These are phyloP conservation scores for Nasonia vitripennis DNA, from an alignment of 1,140 invertebrate species.

Conservation along the genomic window DNA sequence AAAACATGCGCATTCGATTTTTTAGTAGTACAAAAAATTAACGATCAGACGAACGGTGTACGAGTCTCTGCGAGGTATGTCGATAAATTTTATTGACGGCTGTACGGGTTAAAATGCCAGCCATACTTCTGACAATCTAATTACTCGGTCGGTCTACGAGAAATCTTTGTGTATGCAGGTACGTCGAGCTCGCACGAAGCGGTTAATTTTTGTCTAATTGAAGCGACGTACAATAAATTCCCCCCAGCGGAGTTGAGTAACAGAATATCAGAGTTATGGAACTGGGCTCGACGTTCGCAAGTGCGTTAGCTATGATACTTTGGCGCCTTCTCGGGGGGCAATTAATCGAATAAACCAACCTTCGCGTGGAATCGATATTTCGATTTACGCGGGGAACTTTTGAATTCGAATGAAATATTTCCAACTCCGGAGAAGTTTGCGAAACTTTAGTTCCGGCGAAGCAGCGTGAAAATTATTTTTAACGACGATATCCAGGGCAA, in stretches of 20 bases:
- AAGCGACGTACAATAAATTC: not conserved
- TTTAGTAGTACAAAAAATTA: not conserved
- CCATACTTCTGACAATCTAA: too few species aligned
- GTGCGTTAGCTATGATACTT: not conserved
- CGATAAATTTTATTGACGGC: too few species aligned
- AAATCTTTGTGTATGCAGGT: too few species aligned
- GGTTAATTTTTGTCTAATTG: not conserved
- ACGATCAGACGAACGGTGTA: not conserved
- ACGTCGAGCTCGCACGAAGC: not conserved
- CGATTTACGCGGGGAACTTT: too few species aligned
- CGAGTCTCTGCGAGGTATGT: too few species aligned
- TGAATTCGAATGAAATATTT: too few species aligned
- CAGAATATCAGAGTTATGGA: not conserved
- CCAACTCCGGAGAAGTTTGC: too few species aligned
- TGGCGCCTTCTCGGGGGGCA: not conserved
- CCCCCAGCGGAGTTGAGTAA: not conserved
- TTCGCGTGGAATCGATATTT: not conserved
- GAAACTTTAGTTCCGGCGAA: too few species aligned
- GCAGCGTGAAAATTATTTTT: not conserved
- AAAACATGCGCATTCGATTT: not conserved
- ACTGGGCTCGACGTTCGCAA: not conserved
- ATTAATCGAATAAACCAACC: not conserved
- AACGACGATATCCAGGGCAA: too few species aligned
- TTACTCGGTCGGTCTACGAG: too few species aligned
- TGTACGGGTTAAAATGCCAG: not conserved